These are phyloP conservation scores for Drosophila colorata DNA, from an alignment of 2,888 invertebrate genomes.

Conservation along the genomic window DNA sequence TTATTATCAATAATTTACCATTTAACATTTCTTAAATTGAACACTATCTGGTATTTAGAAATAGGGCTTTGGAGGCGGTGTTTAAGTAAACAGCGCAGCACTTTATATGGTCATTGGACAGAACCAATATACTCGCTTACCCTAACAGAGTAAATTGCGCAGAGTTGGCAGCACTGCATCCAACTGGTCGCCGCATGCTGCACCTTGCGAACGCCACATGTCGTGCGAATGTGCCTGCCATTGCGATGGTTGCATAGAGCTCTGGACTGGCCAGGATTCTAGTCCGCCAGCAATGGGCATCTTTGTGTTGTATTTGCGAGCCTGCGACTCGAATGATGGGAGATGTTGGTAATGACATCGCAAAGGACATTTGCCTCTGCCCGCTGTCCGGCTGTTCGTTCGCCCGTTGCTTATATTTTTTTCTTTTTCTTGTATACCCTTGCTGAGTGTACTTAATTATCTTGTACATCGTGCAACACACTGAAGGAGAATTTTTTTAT, in stretches of 20 bases:
- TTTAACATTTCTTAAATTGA: too few species aligned
- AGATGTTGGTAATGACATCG: slow-evolving; percentile 49
- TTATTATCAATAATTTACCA: too few species aligned
- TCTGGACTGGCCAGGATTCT: not conserved
- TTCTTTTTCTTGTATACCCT: not conserved
- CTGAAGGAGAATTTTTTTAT: too few species aligned
- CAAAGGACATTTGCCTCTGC: slow-evolving; percentile 46
- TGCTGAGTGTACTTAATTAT: not conserved
- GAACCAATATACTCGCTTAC: not conserved
- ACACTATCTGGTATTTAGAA: too few species aligned
- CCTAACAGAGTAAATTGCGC: not conserved
- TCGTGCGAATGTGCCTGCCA: slow-evolving; percentile 19
- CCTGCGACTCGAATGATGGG: slow-evolving; percentile 33
- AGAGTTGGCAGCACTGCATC: slow-evolving; percentile 8
- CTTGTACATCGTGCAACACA: too few species aligned
- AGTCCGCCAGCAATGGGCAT: slow-evolving; percentile 18
- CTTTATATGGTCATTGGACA: not conserved
- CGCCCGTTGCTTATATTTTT: not conserved
- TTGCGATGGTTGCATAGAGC: too few species aligned
- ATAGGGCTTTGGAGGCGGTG: too few species aligned
- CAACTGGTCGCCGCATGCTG: not conserved
- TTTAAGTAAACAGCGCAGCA: too few species aligned
- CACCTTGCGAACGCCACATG: slow-evolving; percentile 7
- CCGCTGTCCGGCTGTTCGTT: not conserved
- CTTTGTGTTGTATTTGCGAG: slow-evolving; percentile 27